A percentile compares a stretch with the other conserved stretches of the same genome.
Conservation (phyloP, 1,140 invertebrate species). For the Bombus soroeensis region DNA sequence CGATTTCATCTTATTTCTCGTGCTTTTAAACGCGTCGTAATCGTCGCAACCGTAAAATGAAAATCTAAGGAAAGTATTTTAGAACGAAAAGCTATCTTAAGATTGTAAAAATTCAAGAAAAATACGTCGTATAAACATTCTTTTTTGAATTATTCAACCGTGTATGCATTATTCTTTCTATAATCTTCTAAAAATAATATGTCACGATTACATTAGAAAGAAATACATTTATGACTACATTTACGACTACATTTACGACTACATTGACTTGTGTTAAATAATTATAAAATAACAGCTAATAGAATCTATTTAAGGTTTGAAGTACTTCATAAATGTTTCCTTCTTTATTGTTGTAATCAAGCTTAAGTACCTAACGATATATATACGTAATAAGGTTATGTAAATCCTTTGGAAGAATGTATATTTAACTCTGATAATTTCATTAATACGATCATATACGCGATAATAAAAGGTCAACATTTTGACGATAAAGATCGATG, state of each 20-base stretch:
- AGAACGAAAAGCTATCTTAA: neutral
- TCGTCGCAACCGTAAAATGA: no score
- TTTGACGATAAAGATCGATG: neutral
- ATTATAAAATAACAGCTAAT: neutral
- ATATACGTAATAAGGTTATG: neutral
- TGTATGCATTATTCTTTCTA: no score
- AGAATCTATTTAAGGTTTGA: neutral
- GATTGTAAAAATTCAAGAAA: no score
- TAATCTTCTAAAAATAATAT: neutral
- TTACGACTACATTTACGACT: neutral
- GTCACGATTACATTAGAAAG: neutral
- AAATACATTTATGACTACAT: no score
- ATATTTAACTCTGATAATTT: conserved; percentile 6
- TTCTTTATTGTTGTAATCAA: conserved; percentile 15
- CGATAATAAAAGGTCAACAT: neutral
- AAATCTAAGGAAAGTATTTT: neutral
- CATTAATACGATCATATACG: neutral
- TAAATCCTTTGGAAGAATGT: neutral
- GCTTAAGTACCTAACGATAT: neutral
- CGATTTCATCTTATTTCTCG: neutral
- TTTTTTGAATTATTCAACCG: no score
- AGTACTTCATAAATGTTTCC: neutral
- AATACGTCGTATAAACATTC: no score
- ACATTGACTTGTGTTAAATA: neutral
- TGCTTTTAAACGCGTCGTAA: no score